phyloP scores from a whole-genome alignment of 2,797 vertebrate genomes.

The Silurus aristotelis region DNA sequence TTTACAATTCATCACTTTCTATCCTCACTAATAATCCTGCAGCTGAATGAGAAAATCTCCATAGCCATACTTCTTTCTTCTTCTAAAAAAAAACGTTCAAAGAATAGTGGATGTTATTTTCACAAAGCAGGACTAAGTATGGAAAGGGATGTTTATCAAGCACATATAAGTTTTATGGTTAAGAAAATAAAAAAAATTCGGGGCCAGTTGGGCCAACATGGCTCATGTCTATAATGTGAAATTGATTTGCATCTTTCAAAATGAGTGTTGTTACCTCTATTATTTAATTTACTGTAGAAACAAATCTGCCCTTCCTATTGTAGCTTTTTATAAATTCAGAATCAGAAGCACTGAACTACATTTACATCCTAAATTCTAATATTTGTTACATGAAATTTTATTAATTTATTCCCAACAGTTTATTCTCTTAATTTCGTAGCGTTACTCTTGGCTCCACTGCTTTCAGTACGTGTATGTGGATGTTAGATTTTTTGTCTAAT shows the following conservation, averaged over 20 bases:
- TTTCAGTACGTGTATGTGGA: too few species aligned
- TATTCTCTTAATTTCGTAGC: too few species aligned
- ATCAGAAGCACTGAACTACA: too few species aligned
- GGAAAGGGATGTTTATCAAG: not conserved
- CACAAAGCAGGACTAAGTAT: not conserved
- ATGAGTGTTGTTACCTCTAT: too few species aligned
- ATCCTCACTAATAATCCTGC: not conserved
- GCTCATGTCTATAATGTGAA: not conserved
- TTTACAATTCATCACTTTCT: not conserved
- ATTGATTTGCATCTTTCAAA: not conserved
- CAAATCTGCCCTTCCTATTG: too few species aligned
- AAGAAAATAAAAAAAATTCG: not conserved
- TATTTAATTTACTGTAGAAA: too few species aligned
- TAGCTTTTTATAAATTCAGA: too few species aligned
- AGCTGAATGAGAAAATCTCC: not conserved
- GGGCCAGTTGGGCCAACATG: not conserved
- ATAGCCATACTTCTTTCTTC: not conserved
- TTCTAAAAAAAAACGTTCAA: not conserved
- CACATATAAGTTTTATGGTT: not conserved
- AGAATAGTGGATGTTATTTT: not conserved
- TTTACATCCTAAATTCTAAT: too few species aligned
- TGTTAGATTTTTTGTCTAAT: too few species aligned
- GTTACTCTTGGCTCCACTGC: too few species aligned
- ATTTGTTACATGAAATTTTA: too few species aligned
- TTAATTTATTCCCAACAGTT: too few species aligned